These are phyloP conservation scores for Phenganax subtilis DNA, from an alignment of 92 coral and sea anemone genomes.

Conservation along the genomic window DNA sequence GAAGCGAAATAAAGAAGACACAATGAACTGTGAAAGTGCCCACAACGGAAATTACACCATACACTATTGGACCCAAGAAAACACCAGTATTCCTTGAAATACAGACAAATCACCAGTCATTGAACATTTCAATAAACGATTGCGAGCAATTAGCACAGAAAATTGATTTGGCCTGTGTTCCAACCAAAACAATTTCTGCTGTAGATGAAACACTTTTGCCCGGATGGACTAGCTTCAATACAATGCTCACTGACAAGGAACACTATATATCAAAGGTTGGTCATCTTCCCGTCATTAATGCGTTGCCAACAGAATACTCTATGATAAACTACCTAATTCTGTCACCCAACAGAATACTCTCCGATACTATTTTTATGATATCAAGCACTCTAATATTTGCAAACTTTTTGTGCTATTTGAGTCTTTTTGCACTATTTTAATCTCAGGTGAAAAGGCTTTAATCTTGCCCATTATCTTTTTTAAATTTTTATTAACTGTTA, in stretches of 20 bases:
- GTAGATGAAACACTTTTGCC: slow-evolving; percentile 2
- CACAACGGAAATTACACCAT: background rate
- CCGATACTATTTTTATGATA: too few species aligned
- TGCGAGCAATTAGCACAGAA: background rate
- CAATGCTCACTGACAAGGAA: slow-evolving; percentile 6
- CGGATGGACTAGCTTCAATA: slow-evolving; percentile 47
- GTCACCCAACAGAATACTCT: too few species aligned
- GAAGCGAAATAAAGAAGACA: slow-evolving; percentile 29
- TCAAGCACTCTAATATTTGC: too few species aligned
- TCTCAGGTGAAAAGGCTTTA: too few species aligned
- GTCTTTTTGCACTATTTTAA: too few species aligned
- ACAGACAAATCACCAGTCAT: background rate
- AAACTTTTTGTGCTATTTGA: too few species aligned
- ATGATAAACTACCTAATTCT: background rate
- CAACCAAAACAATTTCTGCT: slow-evolving; percentile 19
- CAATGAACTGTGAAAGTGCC: slow-evolving; percentile 43
- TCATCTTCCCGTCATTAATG: slow-evolving; percentile 38
- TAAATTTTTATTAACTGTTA: too few species aligned
- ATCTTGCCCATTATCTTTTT: too few species aligned
- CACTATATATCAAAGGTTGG: slow-evolving; percentile 37
- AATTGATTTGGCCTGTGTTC: slow-evolving; percentile 38
- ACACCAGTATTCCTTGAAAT: slow-evolving; percentile 30
- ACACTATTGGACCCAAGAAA: background rate
- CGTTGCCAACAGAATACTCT: slow-evolving; percentile 39
- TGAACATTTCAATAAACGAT: background rate